These are phyloP conservation scores for Ooceraea biroi DNA, from an alignment of 1,140 invertebrate genomes.

Conservation along the genomic window DNA sequence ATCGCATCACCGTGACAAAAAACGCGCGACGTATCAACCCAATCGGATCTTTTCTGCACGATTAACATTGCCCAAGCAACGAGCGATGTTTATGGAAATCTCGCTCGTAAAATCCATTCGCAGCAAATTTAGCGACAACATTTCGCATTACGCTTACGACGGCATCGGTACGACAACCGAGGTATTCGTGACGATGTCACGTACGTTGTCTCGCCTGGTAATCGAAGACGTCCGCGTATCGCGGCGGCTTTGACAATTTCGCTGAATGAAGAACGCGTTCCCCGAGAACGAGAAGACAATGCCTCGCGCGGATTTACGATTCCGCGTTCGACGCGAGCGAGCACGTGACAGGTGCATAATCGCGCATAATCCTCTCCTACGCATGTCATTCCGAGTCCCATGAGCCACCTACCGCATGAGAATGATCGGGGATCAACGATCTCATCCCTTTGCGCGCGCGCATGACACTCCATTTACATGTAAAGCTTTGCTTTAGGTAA, in stretches of 20 bases:
- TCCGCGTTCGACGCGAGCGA: constrained; percentile 13
- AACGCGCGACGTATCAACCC: background rate
- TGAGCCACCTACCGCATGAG: constrained; percentile 1
- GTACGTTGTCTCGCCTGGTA: constrained; percentile 38
- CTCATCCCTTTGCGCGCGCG: background rate
- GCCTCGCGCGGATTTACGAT: constrained; percentile 57
- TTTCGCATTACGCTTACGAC: constrained; percentile 57
- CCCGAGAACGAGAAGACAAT: constrained; percentile 35
- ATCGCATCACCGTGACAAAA: background rate
- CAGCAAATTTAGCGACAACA: constrained; percentile 28
- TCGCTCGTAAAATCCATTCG: constrained; percentile 36
- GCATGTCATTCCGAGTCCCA: constrained; percentile 24
- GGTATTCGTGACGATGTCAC: constrained; percentile 52
- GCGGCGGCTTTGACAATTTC: constrained; percentile 53
- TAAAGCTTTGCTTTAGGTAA: background rate
- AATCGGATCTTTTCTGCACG: background rate
- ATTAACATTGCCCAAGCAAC: background rate
- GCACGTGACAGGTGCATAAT: constrained; percentile 58
- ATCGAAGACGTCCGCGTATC: constrained; percentile 48
- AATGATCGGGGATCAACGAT: constrained; percentile 56
- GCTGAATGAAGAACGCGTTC: constrained; percentile 37
- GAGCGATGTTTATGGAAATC: constrained; percentile 41
- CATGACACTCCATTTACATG: constrained; percentile 6
- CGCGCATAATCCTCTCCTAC: constrained; percentile 36
- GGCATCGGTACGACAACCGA: constrained; percentile 13